A percentile compares a stretch with the other conserved stretches of the same genome.
phyloP scores from a whole-genome alignment of 2,888 invertebrate genomes.

The Mimumesa dahlbomi region DNA sequence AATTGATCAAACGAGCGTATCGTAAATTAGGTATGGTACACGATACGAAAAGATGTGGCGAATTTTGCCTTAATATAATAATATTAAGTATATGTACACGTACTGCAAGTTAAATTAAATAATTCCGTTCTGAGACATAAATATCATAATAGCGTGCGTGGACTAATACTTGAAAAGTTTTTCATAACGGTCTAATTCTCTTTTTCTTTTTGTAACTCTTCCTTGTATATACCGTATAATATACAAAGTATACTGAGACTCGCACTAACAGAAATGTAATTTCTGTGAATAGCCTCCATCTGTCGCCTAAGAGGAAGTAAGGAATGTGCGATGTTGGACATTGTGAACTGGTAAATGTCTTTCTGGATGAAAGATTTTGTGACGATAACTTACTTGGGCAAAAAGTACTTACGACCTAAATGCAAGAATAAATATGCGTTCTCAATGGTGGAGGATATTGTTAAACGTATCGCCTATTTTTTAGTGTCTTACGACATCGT shows the following conservation, averaged over 20 bases:
- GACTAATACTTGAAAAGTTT: slow-evolving; percentile 27
- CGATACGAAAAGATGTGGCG: neutral
- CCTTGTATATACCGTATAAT: neutral
- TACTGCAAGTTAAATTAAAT: slow-evolving; percentile 19
- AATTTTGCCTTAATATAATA: neutral
- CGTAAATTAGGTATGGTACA: neutral
- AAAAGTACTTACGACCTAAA: slow-evolving; percentile 49
- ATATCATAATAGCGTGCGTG: neutral
- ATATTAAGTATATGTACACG: slow-evolving; percentile 4
- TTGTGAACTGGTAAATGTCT: slow-evolving; percentile 30
- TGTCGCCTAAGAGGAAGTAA: slow-evolving; percentile 4
- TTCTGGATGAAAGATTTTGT: slow-evolving; percentile 13
- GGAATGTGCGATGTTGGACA: slow-evolving; percentile 51
- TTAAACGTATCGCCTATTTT: slow-evolving; percentile 77
- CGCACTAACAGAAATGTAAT: slow-evolving; percentile 2
- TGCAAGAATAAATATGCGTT: slow-evolving; percentile 58
- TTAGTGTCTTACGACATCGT: slow-evolving; percentile 75
- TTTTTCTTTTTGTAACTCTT: slow-evolving; percentile 1
- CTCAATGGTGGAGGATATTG: slow-evolving; percentile 14
- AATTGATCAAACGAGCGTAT: no score
- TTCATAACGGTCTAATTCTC: slow-evolving; percentile 1
- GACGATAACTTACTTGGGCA: slow-evolving; percentile 50
- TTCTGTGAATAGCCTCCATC: slow-evolving; percentile 15
- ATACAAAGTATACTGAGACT: neutral
- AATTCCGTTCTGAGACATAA: neutral